phyloP scores from a whole-genome alignment of 2,797 vertebrate genomes.

The Helostoma temminkii region DNA sequence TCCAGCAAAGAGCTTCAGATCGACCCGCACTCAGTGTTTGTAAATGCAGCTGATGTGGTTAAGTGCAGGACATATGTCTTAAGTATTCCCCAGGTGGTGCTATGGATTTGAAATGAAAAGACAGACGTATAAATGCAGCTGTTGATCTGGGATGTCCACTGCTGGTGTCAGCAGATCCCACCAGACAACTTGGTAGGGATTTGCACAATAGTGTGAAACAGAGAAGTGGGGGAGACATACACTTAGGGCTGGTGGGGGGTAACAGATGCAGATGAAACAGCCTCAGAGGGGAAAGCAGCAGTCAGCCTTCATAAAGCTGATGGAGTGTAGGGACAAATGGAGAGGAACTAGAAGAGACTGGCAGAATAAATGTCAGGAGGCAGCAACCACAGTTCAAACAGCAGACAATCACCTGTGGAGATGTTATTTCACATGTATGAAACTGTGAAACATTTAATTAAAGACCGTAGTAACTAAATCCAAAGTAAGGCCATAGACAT shows the following conservation, averaged over 20 bases:
- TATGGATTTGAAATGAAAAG: constrained; percentile 56
- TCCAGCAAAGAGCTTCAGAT: constrained; percentile 72
- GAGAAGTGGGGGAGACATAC: constrained; percentile 31
- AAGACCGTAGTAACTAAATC: background rate
- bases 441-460: background rate
- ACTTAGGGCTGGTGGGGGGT: constrained; percentile 59
- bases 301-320: constrained; percentile 81
- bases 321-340: constrained; percentile 80
- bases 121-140: constrained; percentile 57
- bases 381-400: constrained; percentile 29
- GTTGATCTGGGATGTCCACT: constrained; percentile 57
- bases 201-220: constrained; percentile 76
- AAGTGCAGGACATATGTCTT: constrained; percentile 65
- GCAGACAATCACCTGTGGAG: constrained; percentile 1
- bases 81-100: constrained; percentile 67
- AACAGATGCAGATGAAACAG: constrained; percentile 80
- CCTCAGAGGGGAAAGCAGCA: constrained; percentile 69
- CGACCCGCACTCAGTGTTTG: constrained; percentile 57
- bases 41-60: constrained; percentile 48
- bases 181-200: constrained; percentile 55
- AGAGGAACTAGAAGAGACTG: constrained; percentile 81
- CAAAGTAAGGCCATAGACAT: background rate
- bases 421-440: constrained; percentile 6
- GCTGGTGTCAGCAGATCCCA: constrained; percentile 65
- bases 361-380: constrained; percentile 51